phyloP scores from a whole-genome alignment of 1,140 invertebrate species.

The Drosophila hydei region DNA sequence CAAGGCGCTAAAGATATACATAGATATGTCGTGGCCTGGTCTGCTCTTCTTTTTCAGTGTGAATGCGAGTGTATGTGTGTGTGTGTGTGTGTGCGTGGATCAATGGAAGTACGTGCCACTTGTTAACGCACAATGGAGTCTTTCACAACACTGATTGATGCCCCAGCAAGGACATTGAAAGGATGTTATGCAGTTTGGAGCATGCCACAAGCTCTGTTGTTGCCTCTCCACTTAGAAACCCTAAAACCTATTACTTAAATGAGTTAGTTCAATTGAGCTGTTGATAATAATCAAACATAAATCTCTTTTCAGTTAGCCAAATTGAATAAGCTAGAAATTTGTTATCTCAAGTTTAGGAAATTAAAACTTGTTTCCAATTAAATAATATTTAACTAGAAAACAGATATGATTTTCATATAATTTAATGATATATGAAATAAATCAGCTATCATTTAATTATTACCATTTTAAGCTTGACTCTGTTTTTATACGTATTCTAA shows the following conservation, averaged over 20 bases:
- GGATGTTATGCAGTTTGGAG: slow-evolving; percentile 17
- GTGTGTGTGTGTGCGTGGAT: slow-evolving; percentile 48
- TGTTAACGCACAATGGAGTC: slow-evolving; percentile 75
- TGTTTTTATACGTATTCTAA: too few relatives aligned
- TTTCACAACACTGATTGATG: slow-evolving; percentile 73
- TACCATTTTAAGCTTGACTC: too few relatives aligned
- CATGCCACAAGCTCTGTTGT: not conserved
- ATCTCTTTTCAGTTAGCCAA: not conserved
- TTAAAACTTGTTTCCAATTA: too few relatives aligned
- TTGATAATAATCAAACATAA: not conserved
- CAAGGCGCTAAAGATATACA: slow-evolving; percentile 55
- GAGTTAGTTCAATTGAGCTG: not conserved
- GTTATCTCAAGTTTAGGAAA: too few relatives aligned
- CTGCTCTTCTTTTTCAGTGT: slow-evolving; percentile 7
- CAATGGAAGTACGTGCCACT: slow-evolving; percentile 72
- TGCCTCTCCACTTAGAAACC: not conserved
- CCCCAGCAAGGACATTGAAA: slow-evolving; percentile 22
- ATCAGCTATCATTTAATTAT: too few relatives aligned
- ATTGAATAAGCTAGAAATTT: too few relatives aligned
- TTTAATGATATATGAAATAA: too few relatives aligned
- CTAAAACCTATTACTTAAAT: not conserved
- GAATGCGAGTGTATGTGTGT: slow-evolving; percentile 30
- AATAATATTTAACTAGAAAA: too few relatives aligned
- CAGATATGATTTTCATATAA: too few relatives aligned
- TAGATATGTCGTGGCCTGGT: slow-evolving; percentile 59